A percentile compares a stretch with the other conserved stretches of the same genome.
Evolutionary conservation across 2,888 invertebrate genomes (phyloP).

Genomic region (Pyrrhosoma nymphula): DNA sequence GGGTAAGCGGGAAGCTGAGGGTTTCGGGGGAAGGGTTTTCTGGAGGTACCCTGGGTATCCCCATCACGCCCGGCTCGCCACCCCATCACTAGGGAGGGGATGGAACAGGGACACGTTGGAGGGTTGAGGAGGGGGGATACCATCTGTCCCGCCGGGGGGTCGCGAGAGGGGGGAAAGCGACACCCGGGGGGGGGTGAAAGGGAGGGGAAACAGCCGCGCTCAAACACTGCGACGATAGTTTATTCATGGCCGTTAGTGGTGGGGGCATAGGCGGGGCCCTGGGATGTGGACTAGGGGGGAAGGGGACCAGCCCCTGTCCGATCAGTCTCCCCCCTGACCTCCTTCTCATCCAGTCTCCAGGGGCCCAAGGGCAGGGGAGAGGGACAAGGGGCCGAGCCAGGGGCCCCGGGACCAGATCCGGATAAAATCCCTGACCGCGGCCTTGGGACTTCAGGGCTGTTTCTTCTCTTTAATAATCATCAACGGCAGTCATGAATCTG

Average conservation of each 20-base stretch:
- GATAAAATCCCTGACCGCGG: background rate
- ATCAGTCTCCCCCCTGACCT: background rate
- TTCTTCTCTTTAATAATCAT: too few species aligned
- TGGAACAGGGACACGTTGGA: background rate
- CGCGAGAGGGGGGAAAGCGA: background rate
- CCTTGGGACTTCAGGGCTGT: background rate
- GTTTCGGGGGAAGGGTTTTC: background rate
- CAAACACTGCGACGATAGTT: constrained; percentile 57
- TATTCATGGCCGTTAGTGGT: constrained; percentile 66
- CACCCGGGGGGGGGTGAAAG: background rate
- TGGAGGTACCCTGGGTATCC: background rate
- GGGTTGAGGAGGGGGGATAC: background rate
- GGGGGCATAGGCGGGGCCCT: background rate
- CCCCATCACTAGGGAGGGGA: background rate
- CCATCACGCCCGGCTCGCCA: constrained; percentile 1
- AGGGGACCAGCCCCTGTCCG: background rate
- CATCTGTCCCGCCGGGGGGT: constrained; percentile 41
- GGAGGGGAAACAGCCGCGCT: constrained; percentile 33
- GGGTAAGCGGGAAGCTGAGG: background rate
- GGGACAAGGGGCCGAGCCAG: background rate
- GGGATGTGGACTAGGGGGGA: too few species aligned
- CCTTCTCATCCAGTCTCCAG: background rate
- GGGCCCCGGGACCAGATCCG: background rate
- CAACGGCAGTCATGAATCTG: too few species aligned
- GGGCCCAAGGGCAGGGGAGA: background rate